Conservation (phyloP, 2,797 vertebrate genomes). For the Telmatherina bonti region DNA sequence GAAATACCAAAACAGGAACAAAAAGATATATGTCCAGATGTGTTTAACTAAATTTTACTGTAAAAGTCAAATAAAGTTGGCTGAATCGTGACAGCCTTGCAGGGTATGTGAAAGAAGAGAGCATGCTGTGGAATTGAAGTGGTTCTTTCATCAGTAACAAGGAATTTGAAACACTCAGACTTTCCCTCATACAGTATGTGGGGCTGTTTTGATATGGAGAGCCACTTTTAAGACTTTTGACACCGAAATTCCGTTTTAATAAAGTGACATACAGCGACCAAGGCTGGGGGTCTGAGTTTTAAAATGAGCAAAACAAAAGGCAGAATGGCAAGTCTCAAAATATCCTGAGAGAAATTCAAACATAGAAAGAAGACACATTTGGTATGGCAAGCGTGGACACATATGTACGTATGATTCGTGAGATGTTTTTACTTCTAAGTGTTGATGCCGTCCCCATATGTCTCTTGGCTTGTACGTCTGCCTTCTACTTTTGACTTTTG, state of each 20-base stretch:
- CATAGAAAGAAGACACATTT: conserved; percentile 3
- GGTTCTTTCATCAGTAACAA: conserved; percentile 21
- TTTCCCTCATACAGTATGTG: conserved; percentile 1
- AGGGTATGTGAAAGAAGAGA: not conserved
- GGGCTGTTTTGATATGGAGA: conserved; percentile 1
- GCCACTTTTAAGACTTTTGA: conserved; percentile 28
- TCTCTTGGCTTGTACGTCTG: too few relatives aligned
- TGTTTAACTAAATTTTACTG: not conserved
- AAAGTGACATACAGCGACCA: conserved; percentile 29
- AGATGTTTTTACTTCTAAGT: conserved; percentile 12
- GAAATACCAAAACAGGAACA: conserved; percentile 2
- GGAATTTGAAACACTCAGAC: conserved; percentile 17
- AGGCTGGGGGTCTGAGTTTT: conserved; percentile 9
- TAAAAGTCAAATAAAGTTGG: conserved; percentile 14
- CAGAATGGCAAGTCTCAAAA: conserved; percentile 6
- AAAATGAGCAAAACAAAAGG: conserved; percentile 27
- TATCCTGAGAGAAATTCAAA: conserved; percentile 32
- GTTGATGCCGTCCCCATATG: not conserved
- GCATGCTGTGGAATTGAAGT: conserved; percentile 19
- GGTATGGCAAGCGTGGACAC: not conserved
- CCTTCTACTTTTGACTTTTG: conserved; percentile 35
- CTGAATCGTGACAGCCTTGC: conserved; percentile 6
- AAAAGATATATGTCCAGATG: conserved; percentile 19
- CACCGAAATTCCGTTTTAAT: conserved; percentile 36
- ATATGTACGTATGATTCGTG: not conserved